Evolutionary conservation across 2,888 invertebrate genomes (phyloP), one percentile per base, ranked within the genome.

Genomic region (Dryobota labecula): DNA sequence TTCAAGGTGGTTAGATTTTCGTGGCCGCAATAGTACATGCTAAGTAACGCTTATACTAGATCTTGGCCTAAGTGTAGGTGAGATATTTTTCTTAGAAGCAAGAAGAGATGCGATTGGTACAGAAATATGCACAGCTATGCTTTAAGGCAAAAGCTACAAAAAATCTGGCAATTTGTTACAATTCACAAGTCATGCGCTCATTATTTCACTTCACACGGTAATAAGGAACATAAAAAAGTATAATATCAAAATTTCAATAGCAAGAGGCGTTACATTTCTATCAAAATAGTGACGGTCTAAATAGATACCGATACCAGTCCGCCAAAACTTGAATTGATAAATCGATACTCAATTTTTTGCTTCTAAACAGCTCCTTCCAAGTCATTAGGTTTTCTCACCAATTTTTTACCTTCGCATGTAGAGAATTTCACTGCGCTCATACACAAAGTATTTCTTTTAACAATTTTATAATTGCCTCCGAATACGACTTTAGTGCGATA

Each of bases 351-450:
- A 9, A 80, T 80, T 86, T 84, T 85, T 73, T 79, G 73, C 61
- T 66, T 54, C 75, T 77, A 73, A 84, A 71, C 68, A 70, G 77
- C 77, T 77, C 73, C 85, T 86, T 87, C 78, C 82, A 72, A 84
- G 74, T 83, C 86, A 85, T 86, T 87, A 83, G 74, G 82, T 87
- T 86, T 88, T 86, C 87, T 85, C 85, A 87, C 79, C 73, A 71
- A 82, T 86, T 85, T 86, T 87, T 80, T 82, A 76, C 77, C 84
- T 83, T 87, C 80, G 84, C 88, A 87, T 85, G 87, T 87, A 84
- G 80, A 86, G 81, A 90, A 89, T 87, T 86, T 84, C 86, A 81
- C 76, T 69, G 49, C 69, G 70, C 33, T 75, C 80, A 87, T 87
- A 86, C 78, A 85, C 83, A 87, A 79, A 88, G 83, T 87, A 79